Base-by-base conservation (phyloP, 2,888 invertebrate species). In the Epistrophella euchroma region DNA sequence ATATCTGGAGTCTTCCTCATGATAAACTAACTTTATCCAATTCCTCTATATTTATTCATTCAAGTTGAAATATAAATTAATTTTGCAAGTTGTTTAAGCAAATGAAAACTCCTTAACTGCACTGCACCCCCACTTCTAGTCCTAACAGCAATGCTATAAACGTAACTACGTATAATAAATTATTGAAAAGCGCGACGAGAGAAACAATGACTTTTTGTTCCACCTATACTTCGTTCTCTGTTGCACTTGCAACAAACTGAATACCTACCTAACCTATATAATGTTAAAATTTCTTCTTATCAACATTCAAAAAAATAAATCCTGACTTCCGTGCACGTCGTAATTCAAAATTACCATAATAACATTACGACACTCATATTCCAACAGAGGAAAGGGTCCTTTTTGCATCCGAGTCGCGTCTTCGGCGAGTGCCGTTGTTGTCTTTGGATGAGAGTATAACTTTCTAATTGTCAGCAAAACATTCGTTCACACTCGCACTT, bases 281-380 rank as follows among this genome's bases (percentile, higher is more conserved):
- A 43, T 7, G 74, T 84, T 75, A 6, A 13, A 52, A 35, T 70
- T 55, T 40, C 75, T 66, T 58, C 74, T 84, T 75, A 75, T 84
- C 80, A 84, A 80, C 70, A 75, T 80, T 84, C 64, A 58, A 71
- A 75, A 75, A 84, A 75, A 84, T 80, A 75, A 74, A 58, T 84
- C 75, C 37, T 43, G 70, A 66, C 84, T 79, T 75, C 79, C 74
- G 80, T 73, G 66, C 75, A 75, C 64, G 75, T 84, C 75, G 75
- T 84, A 71, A 75, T 80, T 84, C 79, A 84, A 71, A 83, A 84
- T 84, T 84, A 84, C 75, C 80, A 84, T 80, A 84, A 84, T 84
- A 79, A 74, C 83, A 74, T 79, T 70, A 37, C 66, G 9, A 19
- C 25, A 25, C 45, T 55, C 56, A 35, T 37, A 19, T 47, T 52